phyloP scores from a whole-genome alignment of 2,888 invertebrate genomes.

The Panopea generosa region DNA sequence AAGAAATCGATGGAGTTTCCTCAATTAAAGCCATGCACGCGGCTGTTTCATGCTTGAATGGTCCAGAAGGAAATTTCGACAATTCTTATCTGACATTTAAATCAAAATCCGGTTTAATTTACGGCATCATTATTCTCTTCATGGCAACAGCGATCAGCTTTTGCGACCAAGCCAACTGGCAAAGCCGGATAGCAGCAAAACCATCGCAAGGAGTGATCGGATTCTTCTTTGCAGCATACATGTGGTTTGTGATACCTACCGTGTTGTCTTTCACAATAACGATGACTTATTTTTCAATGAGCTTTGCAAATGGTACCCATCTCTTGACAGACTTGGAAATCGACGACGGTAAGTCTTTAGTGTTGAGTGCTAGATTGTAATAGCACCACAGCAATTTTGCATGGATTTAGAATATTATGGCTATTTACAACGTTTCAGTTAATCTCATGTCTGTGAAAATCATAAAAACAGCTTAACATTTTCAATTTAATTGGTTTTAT shows the following conservation, averaged over 20 bases:
- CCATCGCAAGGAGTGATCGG: slow-evolving; percentile 79
- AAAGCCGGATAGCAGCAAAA: slow-evolving; percentile 82
- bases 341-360: slow-evolving; percentile 51
- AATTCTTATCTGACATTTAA: slow-evolving; percentile 74
- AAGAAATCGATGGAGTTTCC: slow-evolving; percentile 45
- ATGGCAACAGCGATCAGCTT: slow-evolving; percentile 69
- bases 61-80: slow-evolving; percentile 71
- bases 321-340: slow-evolving; percentile 52
- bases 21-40: slow-evolving; percentile 68
- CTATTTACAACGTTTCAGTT: too few relatives aligned
- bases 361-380: too few relatives aligned
- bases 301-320: slow-evolving; percentile 61
- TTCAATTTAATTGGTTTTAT: too few relatives aligned
- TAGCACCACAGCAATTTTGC: too few relatives aligned
- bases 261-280: slow-evolving; percentile 75
- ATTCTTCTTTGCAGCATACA: slow-evolving; percentile 78
- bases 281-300: slow-evolving; percentile 70
- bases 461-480: too few relatives aligned
- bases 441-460: too few relatives aligned
- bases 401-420: too few relatives aligned
- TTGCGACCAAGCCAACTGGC: slow-evolving; percentile 82
- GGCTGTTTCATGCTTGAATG: slow-evolving; percentile 66
- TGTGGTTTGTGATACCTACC: slow-evolving; percentile 81
- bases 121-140: slow-evolving; percentile 68
- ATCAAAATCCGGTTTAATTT: slow-evolving; percentile 72